These are phyloP conservation scores for Sebastolobus alascanus DNA, from an alignment of 2,797 vertebrate species.

Conservation along the genomic window DNA sequence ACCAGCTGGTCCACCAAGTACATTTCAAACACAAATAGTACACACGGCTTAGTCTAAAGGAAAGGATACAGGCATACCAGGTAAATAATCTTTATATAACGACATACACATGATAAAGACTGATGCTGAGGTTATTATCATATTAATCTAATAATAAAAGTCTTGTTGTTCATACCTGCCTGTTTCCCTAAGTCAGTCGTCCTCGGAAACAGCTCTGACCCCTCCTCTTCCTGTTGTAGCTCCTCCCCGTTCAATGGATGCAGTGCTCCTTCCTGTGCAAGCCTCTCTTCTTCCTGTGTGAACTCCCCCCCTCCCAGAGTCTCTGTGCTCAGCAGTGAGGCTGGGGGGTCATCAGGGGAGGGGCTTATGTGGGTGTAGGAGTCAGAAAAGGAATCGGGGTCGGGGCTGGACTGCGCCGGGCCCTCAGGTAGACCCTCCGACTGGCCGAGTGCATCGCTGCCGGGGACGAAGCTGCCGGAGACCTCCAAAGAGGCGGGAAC, in stretches of 20 bases:
- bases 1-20: slow-evolving; percentile 73
- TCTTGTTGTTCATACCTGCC: slow-evolving; percentile 65
- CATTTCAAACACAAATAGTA: slow-evolving; percentile 70
- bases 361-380: slow-evolving; percentile 78
- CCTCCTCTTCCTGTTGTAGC: slow-evolving; percentile 47
- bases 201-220: slow-evolving; percentile 40
- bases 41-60: slow-evolving; percentile 24
- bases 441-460: slow-evolving; percentile 46
- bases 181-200: slow-evolving; percentile 55
- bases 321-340: slow-evolving; percentile 57
- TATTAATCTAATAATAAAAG: neutral
- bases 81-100: slow-evolving; percentile 2
- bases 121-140: neutral
- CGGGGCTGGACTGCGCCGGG: slow-evolving; percentile 37
- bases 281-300: slow-evolving; percentile 55
- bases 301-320: slow-evolving; percentile 64
- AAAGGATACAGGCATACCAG: slow-evolving; percentile 5
- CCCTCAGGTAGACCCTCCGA: slow-evolving; percentile 54
- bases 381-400: slow-evolving; percentile 80
- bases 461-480: slow-evolving; percentile 28
- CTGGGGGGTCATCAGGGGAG: slow-evolving; percentile 56
- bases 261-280: slow-evolving; percentile 35
- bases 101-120: neutral
- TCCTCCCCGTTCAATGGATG: slow-evolving; percentile 36
- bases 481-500: slow-evolving; percentile 42